Base-by-base conservation (phyloP, 2,888 invertebrate species). In the Drosophila kanekoi region DNA sequence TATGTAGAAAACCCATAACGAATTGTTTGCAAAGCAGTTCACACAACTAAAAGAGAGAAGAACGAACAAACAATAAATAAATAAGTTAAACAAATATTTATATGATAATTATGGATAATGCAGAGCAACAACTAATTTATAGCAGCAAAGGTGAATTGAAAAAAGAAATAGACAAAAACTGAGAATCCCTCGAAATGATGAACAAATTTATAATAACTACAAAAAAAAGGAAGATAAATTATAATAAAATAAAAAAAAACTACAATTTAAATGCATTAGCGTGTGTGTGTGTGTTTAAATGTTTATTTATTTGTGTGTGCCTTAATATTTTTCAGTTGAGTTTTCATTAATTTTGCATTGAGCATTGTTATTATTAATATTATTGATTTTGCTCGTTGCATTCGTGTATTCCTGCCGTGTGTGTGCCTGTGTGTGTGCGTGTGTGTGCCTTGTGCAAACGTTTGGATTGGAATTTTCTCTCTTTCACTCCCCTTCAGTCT, bases 341-440 rank as follows among this genome's bases (percentile, higher is more conserved):
- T 85, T 83, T 73, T 59, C 79, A 83, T 83, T 72, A 87, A 79
- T 77, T 87, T 85, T 85, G 83, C 80, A 85, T 87, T 77, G 83
- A 54, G 85, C 73, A 84, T 78, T 70, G 64, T 76, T 76, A 77
- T 72, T 70, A 81, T 71, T 83, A 59, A 49, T 65, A 63, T 66
- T 77, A 83, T 83, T 74, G 79, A 83, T 87, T 83, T 79, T 74
- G 74, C 79, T 79, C 67, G 70, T 81, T 83, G 79, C 76, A 78
- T 75, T 65, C 71, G 74, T 71, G 49, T 61, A 37, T 54, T 63
- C 76, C 72, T 66, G 72, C 71, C 63, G 74, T 72, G 70, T 72
- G 56, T 66, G 72, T 11, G 33, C 6, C 11, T 11, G 11, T 6
- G 77, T 49, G 70, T 76, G 74, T 69, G 70, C 72, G 74, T 69